A percentile compares a stretch with the other conserved stretches of the same genome.
phyloP scores from a whole-genome alignment of 1,140 invertebrate species.

The Orchestia grillus region DNA sequence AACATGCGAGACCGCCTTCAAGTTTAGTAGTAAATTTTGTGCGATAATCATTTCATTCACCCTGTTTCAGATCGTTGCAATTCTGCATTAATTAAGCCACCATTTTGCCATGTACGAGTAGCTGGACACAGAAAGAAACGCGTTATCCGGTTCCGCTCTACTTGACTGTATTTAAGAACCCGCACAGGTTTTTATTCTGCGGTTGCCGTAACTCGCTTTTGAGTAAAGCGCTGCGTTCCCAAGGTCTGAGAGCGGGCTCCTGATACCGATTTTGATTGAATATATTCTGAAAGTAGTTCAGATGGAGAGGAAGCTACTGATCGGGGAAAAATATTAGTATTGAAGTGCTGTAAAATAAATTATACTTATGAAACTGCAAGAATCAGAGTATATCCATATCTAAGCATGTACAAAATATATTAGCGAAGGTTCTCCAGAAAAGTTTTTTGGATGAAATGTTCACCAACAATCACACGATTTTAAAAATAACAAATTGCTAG shows the following conservation, averaged over 20 bases:
- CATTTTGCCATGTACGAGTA: neutral
- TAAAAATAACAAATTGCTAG: too few species aligned
- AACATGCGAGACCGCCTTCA: neutral
- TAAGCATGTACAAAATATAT: too few species aligned
- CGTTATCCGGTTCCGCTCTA: neutral
- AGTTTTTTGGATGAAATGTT: too few species aligned
- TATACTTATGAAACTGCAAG: too few species aligned
- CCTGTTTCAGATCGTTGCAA: neutral
- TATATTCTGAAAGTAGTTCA: too few species aligned
- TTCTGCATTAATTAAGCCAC: neutral
- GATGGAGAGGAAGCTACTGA: too few species aligned
- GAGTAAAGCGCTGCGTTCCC: neutral
- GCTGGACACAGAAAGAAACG: neutral
- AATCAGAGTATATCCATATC: too few species aligned
- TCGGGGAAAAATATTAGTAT: too few species aligned
- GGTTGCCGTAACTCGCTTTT: neutral
- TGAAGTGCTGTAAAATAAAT: too few species aligned
- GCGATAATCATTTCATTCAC: neutral
- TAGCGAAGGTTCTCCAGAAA: too few species aligned
- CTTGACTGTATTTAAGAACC: neutral
- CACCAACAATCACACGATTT: too few species aligned
- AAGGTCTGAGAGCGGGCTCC: neutral
- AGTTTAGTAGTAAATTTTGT: neutral
- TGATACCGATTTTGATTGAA: neutral
- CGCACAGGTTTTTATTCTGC: neutral